phyloP scores from a whole-genome alignment of 2,113 vertebrate species.

The Symphodus melops region DNA sequence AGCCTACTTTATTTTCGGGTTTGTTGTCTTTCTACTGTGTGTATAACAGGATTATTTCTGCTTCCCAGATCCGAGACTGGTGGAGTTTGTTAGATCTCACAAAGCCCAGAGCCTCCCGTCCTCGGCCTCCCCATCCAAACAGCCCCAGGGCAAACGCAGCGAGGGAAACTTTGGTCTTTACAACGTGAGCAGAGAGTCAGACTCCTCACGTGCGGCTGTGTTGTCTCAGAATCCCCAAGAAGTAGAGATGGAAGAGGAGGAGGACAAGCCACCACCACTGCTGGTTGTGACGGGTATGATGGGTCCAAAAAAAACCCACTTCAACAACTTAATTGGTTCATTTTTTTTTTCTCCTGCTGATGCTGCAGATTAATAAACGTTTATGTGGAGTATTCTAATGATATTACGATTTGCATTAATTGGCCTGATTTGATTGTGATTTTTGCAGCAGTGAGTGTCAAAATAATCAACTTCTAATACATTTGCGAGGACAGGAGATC shows the following conservation, averaged over 20 bases:
- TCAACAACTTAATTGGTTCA: constrained; percentile 5
- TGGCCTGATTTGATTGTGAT: background rate
- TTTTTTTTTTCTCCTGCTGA: background rate
- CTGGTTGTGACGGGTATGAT: constrained; percentile 80
- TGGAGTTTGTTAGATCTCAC: constrained; percentile 90
- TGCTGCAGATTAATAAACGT: background rate
- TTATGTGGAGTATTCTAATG: background rate
- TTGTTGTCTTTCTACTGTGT: constrained; percentile 17
- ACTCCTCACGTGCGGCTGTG: constrained; percentile 21
- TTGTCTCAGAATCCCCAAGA: constrained; percentile 43
- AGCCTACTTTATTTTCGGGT: background rate
- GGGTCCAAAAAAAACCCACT: constrained; percentile 5
- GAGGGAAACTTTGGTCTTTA: constrained; percentile 24
- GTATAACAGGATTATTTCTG: constrained; percentile 36
- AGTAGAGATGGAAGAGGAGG: constrained; percentile 68
- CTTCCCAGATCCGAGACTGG: constrained; percentile 88
- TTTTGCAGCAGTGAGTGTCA: background rate
- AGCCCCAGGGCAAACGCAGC: constrained; percentile 23
- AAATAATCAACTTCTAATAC: background rate
- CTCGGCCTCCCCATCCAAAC: constrained; percentile 53
- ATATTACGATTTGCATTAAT: background rate
- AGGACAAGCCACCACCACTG: constrained; percentile 34
- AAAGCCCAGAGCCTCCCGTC: constrained; percentile 60
- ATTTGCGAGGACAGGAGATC: no score
- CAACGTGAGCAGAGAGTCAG: constrained; percentile 30